Evolutionary conservation across 2,113 vertebrate species (phyloP), one percentile per base, ranked within the genome.

Genomic region (Nerophis lumbriciformis): DNA sequence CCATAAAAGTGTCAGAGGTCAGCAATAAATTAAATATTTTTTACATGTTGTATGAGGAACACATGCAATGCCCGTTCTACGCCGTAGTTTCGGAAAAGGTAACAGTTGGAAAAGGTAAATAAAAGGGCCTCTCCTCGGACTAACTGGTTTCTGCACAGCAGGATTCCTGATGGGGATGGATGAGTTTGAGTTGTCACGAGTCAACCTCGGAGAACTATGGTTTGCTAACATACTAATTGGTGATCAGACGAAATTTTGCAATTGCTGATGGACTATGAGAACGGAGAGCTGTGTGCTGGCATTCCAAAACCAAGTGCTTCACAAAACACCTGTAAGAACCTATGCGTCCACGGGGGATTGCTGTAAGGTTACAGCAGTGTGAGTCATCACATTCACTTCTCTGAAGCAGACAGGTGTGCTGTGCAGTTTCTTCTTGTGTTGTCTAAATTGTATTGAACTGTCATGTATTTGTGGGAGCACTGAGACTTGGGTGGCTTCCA

Each of bases 41-140:
- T 28, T 28, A 28, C 28, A 28, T 28, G 28, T 28, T 28, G 28
- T 28, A 4, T 28, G 28, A 28, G 28, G 28, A 28, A 28, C 28
- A 28, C 28, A 28, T 28, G 28, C 28, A 28, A 28, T 28, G 28
- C 28, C 28, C 28, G 3, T 28, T 28, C 28, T 28, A 28, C 1
- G 28, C 28, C 28, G 28, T 28, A 28, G 28, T 1, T 1, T 28
- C 4, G 28, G 28, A 28, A 28, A 28, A 4, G 28, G 28, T 28
- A 81, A 73, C 66, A 75, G 77, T 81, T 78, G 73, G 66, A 72
- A 51, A 58, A 71, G 72, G 70, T 15, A 76, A 83, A 82, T 61
- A 68, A 52, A 72, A 79, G 80, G 28, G 66, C 76, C 64, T 65
- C 52, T 68, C 19, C 16, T 65, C 53, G 6, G 53, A 64, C 4